Evolutionary conservation across 2,888 invertebrate genomes (phyloP).

Genomic region (Drosophila helvetica): DNA sequence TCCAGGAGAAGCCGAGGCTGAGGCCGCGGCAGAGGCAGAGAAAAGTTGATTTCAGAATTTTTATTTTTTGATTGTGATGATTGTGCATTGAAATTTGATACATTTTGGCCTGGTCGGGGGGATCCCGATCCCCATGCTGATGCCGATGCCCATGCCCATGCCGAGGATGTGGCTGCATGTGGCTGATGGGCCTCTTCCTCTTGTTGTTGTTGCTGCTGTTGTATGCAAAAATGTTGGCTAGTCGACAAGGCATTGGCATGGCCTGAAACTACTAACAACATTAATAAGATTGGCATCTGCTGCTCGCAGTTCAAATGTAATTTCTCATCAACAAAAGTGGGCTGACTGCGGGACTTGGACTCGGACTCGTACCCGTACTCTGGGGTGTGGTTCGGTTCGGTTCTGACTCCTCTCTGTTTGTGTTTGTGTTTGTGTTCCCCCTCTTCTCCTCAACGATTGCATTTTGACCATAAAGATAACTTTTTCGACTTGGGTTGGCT

Average conservation of each 20-base stretch:
- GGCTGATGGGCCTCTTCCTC: conserved; percentile 49
- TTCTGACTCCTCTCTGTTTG: conserved; percentile 37
- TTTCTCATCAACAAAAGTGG: conserved; percentile 77
- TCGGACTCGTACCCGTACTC: not conserved
- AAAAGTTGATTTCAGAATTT: conserved; percentile 79
- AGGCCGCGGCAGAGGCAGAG: not conserved
- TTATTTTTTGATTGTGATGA: conserved; percentile 81
- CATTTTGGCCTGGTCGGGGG: conserved; percentile 75
- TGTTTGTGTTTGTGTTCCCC: conserved; percentile 37
- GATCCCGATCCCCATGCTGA: conserved; percentile 14
- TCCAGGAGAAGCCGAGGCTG: not conserved
- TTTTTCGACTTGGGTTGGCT: conserved; percentile 38
- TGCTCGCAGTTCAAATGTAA: conserved; percentile 77
- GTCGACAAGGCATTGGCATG: conserved; percentile 70
- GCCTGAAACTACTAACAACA: conserved; percentile 69
- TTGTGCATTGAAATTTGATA: conserved; percentile 83
- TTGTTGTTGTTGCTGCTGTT: conserved; percentile 44
- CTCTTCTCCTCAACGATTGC: conserved; percentile 43
- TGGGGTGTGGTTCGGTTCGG: conserved; percentile 56
- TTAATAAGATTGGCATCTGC: conserved; percentile 78
- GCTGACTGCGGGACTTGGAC: conserved; percentile 42
- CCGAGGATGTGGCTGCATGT: conserved; percentile 39
- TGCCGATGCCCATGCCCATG: too few relatives aligned
- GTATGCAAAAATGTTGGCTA: conserved; percentile 77
- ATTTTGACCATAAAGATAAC: conserved; percentile 66